Percentiles rank a stretch among this genome's conserved stretches.
phyloP scores from a whole-genome alignment of 2,113 vertebrate genomes.

The Crypturellus undulatus region DNA sequence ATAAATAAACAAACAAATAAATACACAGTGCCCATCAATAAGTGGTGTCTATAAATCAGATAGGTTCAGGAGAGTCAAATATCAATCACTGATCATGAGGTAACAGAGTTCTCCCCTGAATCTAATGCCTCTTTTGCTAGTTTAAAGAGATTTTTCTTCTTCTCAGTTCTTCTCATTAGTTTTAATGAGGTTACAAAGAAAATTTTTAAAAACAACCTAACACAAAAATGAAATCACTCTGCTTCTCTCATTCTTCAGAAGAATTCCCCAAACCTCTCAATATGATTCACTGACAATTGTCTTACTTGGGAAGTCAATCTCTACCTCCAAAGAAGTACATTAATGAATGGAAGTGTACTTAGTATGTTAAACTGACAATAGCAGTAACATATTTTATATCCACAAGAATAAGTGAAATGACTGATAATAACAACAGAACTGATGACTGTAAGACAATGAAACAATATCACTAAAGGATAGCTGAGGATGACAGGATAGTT shows the following conservation, averaged over 20 bases:
- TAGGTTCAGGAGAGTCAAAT: not conserved
- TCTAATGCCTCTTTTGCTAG: not conserved
- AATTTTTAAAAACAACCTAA: not conserved
- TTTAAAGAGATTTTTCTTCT: not conserved
- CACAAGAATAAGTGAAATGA: not conserved
- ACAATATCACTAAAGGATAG: not conserved
- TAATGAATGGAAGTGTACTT: not conserved
- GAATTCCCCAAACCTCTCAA: not conserved
- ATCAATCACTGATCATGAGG: not conserved
- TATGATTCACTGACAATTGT: not conserved
- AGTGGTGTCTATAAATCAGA: not conserved
- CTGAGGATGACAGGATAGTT: no score
- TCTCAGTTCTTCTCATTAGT: not conserved
- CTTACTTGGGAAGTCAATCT: not conserved
- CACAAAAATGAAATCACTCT: not conserved
- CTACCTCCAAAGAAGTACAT: not conserved
- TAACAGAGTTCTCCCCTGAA: not conserved
- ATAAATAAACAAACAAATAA: no score
- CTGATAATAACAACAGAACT: not conserved
- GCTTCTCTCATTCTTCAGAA: not conserved
- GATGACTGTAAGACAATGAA: not conserved
- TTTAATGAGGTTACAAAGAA: not conserved
- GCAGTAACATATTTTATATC: not conserved
- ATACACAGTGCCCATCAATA: not conserved
- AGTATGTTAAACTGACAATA: not conserved